Evolutionary conservation across 2,113 vertebrate species (phyloP).

Genomic region (Sinocyclocheilus anophthalmus): DNA sequence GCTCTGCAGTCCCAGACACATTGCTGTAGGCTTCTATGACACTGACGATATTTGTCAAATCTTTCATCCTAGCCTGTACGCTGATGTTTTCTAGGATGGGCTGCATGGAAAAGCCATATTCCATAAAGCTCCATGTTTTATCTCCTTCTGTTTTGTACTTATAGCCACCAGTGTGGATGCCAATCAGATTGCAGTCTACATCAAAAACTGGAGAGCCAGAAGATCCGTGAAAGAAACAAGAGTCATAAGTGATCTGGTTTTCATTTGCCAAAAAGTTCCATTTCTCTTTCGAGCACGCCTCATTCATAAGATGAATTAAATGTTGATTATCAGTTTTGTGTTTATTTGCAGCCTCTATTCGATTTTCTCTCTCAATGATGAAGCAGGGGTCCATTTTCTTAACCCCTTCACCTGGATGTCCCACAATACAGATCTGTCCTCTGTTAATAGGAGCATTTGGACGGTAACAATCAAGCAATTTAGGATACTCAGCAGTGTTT

Average conservation of each 20-base stretch:
- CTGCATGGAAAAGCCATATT: constrained; percentile 41
- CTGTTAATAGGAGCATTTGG: neutral
- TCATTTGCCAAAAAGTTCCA: neutral
- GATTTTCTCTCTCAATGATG: constrained; percentile 42
- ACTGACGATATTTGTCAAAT: neutral
- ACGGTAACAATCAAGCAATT: neutral
- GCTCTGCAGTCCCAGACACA: too few species aligned
- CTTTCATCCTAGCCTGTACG: neutral
- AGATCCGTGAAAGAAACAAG: constrained; percentile 54
- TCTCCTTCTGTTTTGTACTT: accelerated
- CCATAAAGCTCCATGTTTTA: constrained; percentile 35
- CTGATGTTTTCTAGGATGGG: constrained; percentile 20
- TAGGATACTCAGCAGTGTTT: neutral
- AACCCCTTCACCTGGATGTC: constrained; percentile 56
- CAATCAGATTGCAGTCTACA: constrained; percentile 40
- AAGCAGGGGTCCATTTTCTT: constrained; percentile 62
- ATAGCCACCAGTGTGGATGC: constrained; percentile 54
- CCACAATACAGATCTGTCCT: constrained; percentile 64
- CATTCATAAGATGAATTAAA: neutral
- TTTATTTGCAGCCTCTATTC: accelerated
- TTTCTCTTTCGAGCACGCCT: neutral
- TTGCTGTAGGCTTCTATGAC: neutral
- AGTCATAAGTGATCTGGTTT: constrained; percentile 6
- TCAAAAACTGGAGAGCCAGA: constrained; percentile 45
- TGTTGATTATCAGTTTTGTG: neutral